These are phyloP conservation scores for Cyprinodon diabolis DNA, from an alignment of 2,797 vertebrate species.

Conservation along the genomic window DNA sequence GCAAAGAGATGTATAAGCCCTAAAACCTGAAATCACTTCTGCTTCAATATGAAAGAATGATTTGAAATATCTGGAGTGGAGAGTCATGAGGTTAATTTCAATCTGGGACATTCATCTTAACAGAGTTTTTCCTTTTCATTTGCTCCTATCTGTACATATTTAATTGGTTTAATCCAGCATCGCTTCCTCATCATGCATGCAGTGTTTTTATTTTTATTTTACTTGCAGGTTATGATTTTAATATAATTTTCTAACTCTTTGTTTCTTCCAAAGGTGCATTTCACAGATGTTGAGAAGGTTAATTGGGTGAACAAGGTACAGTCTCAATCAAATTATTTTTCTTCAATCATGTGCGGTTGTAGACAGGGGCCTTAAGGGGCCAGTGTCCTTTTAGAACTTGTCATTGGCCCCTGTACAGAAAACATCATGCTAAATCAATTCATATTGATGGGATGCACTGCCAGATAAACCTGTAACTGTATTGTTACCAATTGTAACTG, in stretches of 20 bases:
- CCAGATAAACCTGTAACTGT: too few species aligned
- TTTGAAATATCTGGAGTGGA: constrained; percentile 4
- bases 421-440: too few species aligned
- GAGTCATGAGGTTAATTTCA: neutral
- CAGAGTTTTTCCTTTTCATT: neutral
- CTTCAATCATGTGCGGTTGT: too few species aligned
- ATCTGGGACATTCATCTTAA: neutral
- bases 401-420: too few species aligned
- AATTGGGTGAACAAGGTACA: constrained; percentile 94
- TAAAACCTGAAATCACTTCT: neutral
- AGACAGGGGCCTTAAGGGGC: too few species aligned
- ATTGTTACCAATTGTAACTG: too few species aligned
- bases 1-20: constrained; percentile 25
- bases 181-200: constrained; percentile 5
- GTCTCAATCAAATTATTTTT: constrained; percentile 50
- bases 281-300: constrained; percentile 90
- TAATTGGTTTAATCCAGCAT: constrained; percentile 1
- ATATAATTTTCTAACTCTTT: constrained; percentile 6
- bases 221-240: neutral
- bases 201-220: neutral
- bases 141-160: neutral
- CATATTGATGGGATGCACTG: too few species aligned
- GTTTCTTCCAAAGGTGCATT: constrained; percentile 82
- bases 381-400: too few species aligned
- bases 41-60: neutral